These are phyloP conservation scores for Ametastegia equiseti DNA, from an alignment of 2,888 invertebrate genomes.

Conservation along the genomic window DNA sequence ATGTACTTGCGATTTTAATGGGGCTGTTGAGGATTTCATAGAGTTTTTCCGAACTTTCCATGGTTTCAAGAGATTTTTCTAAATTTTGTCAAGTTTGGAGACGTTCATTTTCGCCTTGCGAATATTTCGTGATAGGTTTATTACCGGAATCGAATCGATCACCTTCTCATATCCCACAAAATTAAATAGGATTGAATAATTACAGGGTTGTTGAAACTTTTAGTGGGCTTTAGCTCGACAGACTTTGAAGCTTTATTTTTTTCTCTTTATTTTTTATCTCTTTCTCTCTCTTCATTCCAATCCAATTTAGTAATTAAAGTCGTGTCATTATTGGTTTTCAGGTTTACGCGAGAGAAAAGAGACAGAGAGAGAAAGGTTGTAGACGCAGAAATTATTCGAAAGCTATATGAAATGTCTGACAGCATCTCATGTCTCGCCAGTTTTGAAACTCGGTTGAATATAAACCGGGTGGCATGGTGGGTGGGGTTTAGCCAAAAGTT, in stretches of 20 bases:
- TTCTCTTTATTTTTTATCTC: too few species aligned
- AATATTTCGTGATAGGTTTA: too few species aligned
- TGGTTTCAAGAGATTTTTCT: too few species aligned
- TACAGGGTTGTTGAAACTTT: not conserved
- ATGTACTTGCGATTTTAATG: too few species aligned
- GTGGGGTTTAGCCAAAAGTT: slow-evolving; percentile 17
- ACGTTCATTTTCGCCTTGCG: too few species aligned
- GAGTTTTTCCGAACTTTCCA: too few species aligned
- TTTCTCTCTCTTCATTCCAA: not conserved
- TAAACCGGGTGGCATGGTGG: not conserved
- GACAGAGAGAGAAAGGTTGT: not conserved
- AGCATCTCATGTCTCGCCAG: not conserved
- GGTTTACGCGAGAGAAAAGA: not conserved
- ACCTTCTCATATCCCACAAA: too few species aligned
- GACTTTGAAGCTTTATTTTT: too few species aligned
- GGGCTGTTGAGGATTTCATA: too few species aligned
- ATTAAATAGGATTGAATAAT: not conserved
- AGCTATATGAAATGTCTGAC: not conserved
- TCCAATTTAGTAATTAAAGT: not conserved
- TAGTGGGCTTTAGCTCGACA: not conserved
- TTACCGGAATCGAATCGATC: too few species aligned
- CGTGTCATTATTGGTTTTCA: not conserved
- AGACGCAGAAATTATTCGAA: slow-evolving; percentile 3
- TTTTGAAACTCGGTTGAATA: slow-evolving; percentile 4
- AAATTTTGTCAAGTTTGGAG: too few species aligned